Evolutionary conservation across 2,797 vertebrate genomes (phyloP).

Genomic region (Mastacembelus armatus): DNA sequence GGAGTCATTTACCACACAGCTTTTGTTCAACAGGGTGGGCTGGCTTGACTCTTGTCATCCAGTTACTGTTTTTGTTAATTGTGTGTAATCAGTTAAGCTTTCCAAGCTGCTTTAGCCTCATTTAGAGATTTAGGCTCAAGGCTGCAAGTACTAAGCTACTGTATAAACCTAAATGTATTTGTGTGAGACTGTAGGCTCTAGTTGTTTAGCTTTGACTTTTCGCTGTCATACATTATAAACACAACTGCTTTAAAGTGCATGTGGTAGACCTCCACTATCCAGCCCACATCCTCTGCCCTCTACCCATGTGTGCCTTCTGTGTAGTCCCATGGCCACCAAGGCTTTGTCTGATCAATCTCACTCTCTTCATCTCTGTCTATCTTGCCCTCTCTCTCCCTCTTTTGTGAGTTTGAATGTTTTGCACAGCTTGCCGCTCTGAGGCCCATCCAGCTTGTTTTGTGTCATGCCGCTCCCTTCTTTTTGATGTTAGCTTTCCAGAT

Average conservation of each 20-base stretch:
- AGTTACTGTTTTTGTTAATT: constrained; percentile 63
- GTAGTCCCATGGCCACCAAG: constrained; percentile 60
- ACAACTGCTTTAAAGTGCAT: constrained; percentile 53
- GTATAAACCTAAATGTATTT: constrained; percentile 33
- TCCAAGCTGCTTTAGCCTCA: constrained; percentile 57
- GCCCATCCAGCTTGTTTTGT: constrained; percentile 82
- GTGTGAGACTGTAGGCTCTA: constrained; percentile 2
- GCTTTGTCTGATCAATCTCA: constrained; percentile 64
- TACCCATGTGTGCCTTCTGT: constrained; percentile 59
- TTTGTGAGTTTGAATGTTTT: constrained; percentile 76
- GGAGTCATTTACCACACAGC: constrained; percentile 64
- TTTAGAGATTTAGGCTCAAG: constrained; percentile 53
- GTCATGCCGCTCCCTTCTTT: constrained; percentile 73
- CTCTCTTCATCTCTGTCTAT: constrained; percentile 44
- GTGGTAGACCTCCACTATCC: constrained; percentile 45
- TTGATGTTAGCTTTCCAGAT: constrained; percentile 83
- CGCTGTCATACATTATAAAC: constrained; percentile 59
- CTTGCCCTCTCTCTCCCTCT: constrained; percentile 56
- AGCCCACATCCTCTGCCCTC: constrained; percentile 48
- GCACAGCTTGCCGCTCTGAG: constrained; percentile 76
- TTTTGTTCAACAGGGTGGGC: constrained; percentile 56
- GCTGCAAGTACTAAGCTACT: constrained; percentile 3
- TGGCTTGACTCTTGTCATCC: constrained; percentile 50
- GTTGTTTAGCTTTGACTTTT: constrained; percentile 21
- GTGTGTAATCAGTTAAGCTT: constrained; percentile 69